Base-by-base conservation (phyloP, 2,888 invertebrate genomes). In the Drosophila gaucha region DNA sequence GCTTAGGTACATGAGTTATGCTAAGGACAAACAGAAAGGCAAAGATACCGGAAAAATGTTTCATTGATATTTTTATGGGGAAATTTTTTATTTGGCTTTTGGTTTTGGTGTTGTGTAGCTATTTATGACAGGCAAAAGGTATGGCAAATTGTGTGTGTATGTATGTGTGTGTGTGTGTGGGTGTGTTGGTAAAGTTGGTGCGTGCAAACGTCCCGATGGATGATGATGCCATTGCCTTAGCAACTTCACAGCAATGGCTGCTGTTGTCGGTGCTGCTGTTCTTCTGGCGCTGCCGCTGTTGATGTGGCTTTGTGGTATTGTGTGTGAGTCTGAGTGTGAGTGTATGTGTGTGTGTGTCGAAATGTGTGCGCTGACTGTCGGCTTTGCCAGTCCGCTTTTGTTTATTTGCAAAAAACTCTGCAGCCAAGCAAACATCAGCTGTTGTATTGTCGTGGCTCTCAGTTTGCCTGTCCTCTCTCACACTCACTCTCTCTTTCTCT, bases 221-320 rank as follows among this genome's bases (percentile, higher is more conserved):
- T 84, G 80, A 78, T 86, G 82, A 86, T 82, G 86, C 82, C 86
- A 82, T 86, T 80, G 86, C 86, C 80, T 74, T 83, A 60, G 66
- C 77, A 76, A 74, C 74, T 66, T 69, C 47, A 46, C 68, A 72
- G 76, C 67, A 51, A 38, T 51, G 68, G 63, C 62, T 77, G 74
- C 67, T 63, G 63, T 39, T 59, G 39, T 62, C 47, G 51, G 35
- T 49, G 30, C 56, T 72, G 47, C 50, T 72, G 47, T 46, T 58
- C 28, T 51, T 70, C 55, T 26, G 26, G 26, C 33, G 35, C 46
- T 57, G 31, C 39, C 44, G 36, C 57, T 59, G 57, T 39, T 51
- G 44, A 59, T 65, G 69, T 41, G 57, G 65, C 63, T 51, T 64
- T 64, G 65, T 47, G 74, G 54, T 57, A 54, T 22, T 39, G 22